Conservation (phyloP, 2,888 invertebrate species). For the Heterodera filipjevi region DNA sequence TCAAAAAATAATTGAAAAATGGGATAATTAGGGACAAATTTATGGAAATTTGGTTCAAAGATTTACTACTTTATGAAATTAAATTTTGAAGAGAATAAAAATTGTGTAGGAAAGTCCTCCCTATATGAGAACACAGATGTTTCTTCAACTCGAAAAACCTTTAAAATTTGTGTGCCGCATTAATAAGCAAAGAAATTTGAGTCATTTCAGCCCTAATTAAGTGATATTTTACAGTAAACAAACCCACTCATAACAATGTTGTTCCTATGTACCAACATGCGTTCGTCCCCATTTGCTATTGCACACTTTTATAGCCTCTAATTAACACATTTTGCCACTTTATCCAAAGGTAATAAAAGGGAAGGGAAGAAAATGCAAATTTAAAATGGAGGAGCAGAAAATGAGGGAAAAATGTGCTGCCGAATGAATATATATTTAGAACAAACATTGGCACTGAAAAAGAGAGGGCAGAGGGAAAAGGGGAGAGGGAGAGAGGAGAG, state of each 20-base stretch:
- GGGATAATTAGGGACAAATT: too few relatives aligned
- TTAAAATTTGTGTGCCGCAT: not conserved
- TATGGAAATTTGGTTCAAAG: too few relatives aligned
- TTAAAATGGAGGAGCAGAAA: not conserved
- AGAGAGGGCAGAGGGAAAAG: not conserved
- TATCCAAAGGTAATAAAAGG: not conserved
- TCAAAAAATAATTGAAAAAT: too few relatives aligned
- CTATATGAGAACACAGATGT: too few relatives aligned
- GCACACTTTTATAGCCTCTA: not conserved
- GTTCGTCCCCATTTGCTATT: not conserved
- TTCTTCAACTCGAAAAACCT: too few relatives aligned
- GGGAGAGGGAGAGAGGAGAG: not conserved
- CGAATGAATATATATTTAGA: not conserved
- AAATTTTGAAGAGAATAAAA: too few relatives aligned
- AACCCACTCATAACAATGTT: not conserved
- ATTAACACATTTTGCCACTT: not conserved
- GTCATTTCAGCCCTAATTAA: not conserved
- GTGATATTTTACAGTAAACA: too few relatives aligned
- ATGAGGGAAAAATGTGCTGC: conserved; percentile 6
- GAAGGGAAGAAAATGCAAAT: not conserved
- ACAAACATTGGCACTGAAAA: not conserved
- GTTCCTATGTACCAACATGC: not conserved
- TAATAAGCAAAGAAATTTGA: not conserved
- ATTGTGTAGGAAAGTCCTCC: too few relatives aligned
- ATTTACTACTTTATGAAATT: too few relatives aligned